Conservation (phyloP, 2,888 invertebrate species). For the Nomada goodeniana region DNA sequence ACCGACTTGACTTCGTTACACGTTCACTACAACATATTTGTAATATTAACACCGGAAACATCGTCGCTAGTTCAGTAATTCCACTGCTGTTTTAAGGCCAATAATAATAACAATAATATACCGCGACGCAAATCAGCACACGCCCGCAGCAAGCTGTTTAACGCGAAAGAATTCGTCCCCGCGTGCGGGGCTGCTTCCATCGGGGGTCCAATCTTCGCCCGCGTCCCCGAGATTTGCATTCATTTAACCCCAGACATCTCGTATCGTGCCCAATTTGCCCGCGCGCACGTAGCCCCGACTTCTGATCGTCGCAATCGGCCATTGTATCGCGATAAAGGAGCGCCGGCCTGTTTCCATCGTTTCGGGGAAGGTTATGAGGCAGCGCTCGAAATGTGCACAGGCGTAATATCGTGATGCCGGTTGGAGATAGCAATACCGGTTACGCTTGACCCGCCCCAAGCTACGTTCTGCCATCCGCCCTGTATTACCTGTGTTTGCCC, state of each 20-base stretch:
- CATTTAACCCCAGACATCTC: slow-evolving; percentile 27
- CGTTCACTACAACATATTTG: too few species aligned
- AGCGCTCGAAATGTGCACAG: slow-evolving; percentile 44
- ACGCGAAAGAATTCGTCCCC: too few species aligned
- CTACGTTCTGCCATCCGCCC: slow-evolving; percentile 43
- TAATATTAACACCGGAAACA: too few species aligned
- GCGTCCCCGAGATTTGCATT: slow-evolving; percentile 14
- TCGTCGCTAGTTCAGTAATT: too few species aligned
- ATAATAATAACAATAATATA: too few species aligned
- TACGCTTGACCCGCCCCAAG: slow-evolving; percentile 46
- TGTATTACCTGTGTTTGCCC: slow-evolving; percentile 72
- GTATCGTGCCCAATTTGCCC: slow-evolving; percentile 60
- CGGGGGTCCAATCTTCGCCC: background rate
- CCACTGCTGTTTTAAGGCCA: too few species aligned
- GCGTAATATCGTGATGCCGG: slow-evolving; percentile 65
- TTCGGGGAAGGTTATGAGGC: slow-evolving; percentile 36
- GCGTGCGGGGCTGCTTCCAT: background rate
- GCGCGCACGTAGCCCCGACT: slow-evolving; percentile 39
- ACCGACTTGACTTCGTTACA: too few species aligned
- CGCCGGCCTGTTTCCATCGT: slow-evolving; percentile 31
- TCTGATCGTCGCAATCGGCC: slow-evolving; percentile 47
- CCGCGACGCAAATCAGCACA: too few species aligned
- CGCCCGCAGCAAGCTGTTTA: too few species aligned
- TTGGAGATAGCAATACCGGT: slow-evolving; percentile 61
- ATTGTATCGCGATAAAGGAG: slow-evolving; percentile 7